Evolutionary conservation across 1,140 invertebrate species (phyloP).

Genomic region (Musca domestica): DNA sequence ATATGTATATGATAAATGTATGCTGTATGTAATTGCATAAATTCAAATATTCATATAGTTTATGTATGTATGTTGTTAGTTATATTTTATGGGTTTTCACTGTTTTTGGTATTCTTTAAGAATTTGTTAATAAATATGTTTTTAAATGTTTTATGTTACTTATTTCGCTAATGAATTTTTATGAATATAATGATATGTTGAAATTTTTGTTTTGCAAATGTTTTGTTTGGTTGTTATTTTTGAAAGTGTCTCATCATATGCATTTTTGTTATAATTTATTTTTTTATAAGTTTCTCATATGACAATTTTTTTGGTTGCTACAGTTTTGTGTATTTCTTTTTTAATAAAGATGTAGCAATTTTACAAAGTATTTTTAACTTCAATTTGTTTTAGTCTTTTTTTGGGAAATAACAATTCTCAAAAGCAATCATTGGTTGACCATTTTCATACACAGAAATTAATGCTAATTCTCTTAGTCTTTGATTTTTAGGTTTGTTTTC

Average conservation of each 20-base stretch:
- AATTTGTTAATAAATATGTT: not conserved
- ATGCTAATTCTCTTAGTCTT: not conserved
- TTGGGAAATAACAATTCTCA: not conserved
- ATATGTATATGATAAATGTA: too few relatives aligned
- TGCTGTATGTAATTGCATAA: too few relatives aligned
- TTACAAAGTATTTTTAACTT: not conserved
- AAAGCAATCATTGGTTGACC: not conserved
- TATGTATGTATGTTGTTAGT: not conserved
- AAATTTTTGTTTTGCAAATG: slow-evolving; percentile 1
- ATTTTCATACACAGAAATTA: not conserved
- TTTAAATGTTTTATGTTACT: not conserved
- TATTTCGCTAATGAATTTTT: not conserved
- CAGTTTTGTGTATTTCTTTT: not conserved
- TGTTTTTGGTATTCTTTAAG: not conserved
- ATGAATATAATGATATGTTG: slow-evolving; percentile 19
- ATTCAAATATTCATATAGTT: not conserved
- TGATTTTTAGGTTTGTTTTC: not conserved
- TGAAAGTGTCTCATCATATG: not conserved
- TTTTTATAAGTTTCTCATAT: not conserved
- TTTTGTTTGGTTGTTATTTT: not conserved
- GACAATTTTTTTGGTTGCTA: not conserved
- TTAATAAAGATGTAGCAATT: not conserved
- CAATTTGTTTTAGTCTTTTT: not conserved
- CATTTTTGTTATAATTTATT: not conserved
- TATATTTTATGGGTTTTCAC: not conserved